Evolutionary conservation across 2,113 vertebrate species (phyloP).

Genomic region (Eptesicus fuscus): DNA sequence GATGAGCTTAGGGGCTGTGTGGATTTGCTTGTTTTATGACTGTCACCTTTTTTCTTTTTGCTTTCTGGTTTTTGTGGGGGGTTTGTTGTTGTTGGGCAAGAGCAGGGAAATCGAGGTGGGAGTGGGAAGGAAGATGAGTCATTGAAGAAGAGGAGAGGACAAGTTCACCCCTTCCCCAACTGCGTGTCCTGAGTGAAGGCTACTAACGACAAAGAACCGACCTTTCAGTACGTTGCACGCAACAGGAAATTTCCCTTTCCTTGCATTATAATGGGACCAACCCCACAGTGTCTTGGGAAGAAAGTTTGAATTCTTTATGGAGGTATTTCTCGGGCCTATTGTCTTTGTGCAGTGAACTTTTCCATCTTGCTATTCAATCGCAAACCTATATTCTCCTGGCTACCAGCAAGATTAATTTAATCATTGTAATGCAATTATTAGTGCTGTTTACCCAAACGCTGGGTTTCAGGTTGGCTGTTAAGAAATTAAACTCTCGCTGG

Average conservation of each 20-base stretch:
- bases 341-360: slow-evolving; percentile 90
- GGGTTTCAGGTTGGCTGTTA: slow-evolving; percentile 89
- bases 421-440: slow-evolving; percentile 92
- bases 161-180: neutral
- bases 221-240: slow-evolving; percentile 52
- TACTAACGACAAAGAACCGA: neutral
- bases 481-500: slow-evolving; percentile 86
- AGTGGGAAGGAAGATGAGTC: neutral
- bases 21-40: slow-evolving; percentile 21
- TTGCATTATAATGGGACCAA: slow-evolving; percentile 72
- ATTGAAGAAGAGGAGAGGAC: neutral
- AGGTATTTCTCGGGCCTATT: slow-evolving; percentile 83
- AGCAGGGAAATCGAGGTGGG: neutral
- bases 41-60: neutral
- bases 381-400: slow-evolving; percentile 82
- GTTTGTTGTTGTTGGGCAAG: neutral
- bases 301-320: slow-evolving; percentile 85
- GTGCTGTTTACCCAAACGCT: slow-evolving; percentile 88
- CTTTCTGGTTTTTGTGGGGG: neutral
- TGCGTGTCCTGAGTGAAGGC: neutral
- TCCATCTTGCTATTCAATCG: slow-evolving; percentile 80
- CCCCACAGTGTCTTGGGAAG: slow-evolving; percentile 74
- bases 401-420: slow-evolving; percentile 89
- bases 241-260: slow-evolving; percentile 79
- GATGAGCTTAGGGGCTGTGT: neutral